Evolutionary conservation across 2,113 vertebrate species (phyloP).

Genomic region (Eubucco bourcierii): DNA sequence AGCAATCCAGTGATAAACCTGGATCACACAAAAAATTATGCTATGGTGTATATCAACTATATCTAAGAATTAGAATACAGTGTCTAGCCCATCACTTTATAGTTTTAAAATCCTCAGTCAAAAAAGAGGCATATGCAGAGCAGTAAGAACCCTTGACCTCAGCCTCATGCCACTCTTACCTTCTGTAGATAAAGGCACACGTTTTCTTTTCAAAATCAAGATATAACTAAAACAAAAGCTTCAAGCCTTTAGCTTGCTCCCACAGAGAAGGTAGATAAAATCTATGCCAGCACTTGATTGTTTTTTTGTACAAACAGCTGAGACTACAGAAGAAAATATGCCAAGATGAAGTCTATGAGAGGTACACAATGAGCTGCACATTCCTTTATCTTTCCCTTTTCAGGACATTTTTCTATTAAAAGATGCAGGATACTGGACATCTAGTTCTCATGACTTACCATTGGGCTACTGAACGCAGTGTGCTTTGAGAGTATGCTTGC

Average conservation of each 20-base stretch:
- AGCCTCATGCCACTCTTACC: background rate
- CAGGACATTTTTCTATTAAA: background rate
- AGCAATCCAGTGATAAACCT: background rate
- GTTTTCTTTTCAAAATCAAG: background rate
- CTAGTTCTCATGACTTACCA: slow-evolving; percentile 79
- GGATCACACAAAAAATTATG: background rate
- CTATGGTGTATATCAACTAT: background rate
- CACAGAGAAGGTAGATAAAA: background rate
- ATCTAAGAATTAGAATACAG: background rate
- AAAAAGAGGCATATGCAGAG: background rate
- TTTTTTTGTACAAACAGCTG: background rate
- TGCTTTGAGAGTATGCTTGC: slow-evolving; percentile 92
- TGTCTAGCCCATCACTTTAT: background rate
- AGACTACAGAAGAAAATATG: background rate
- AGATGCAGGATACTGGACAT: background rate
- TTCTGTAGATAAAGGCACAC: background rate
- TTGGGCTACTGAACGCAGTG: slow-evolving; percentile 98
- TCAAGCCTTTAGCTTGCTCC: background rate
- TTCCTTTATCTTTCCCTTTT: background rate
- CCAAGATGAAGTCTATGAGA: background rate
- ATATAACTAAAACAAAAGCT: background rate
- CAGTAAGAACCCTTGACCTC: background rate
- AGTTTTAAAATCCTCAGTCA: background rate
- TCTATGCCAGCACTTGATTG: background rate
- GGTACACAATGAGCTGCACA: background rate